These are phyloP conservation scores for Apoderus coryli DNA, from an alignment of 2,888 invertebrate species.

Conservation along the genomic window DNA sequence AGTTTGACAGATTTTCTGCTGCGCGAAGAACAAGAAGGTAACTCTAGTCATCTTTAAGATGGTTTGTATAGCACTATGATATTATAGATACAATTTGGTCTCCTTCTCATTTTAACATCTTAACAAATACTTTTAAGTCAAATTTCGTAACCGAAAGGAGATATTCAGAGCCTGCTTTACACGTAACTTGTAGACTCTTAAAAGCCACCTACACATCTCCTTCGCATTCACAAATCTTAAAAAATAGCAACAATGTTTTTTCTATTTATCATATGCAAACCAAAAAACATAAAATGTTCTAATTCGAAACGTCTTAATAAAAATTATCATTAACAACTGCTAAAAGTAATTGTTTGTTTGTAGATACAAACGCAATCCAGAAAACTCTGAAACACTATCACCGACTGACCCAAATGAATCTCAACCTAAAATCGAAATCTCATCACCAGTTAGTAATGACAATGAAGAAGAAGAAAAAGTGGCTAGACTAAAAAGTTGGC, in stretches of 20 bases:
- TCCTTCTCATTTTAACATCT: no score
- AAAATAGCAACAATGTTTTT: no score
- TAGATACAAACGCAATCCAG: conserved; percentile 7
- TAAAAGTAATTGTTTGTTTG: not conserved
- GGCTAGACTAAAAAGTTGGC: conserved; percentile 50
- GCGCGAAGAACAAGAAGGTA: conserved; percentile 70
- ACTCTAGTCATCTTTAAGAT: conserved; percentile 2
- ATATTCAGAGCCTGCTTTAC: no score
- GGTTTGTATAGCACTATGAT: no score
- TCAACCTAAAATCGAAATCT: conserved; percentile 38
- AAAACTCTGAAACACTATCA: conserved; percentile 4
- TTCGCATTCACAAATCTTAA: no score
- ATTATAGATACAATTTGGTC: no score
- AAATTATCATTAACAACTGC: not conserved
- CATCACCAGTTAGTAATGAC: conserved; percentile 15
- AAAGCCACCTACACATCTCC: no score
- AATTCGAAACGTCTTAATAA: not conserved
- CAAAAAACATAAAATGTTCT: no score
- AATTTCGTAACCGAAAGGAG: no score
- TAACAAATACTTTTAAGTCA: no score
- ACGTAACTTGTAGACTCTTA: no score
- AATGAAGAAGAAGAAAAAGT: conserved; percentile 32
- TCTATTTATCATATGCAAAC: no score
- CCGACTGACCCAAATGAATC: conserved; percentile 5
- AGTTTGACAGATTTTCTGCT: conserved; percentile 73